A percentile compares a stretch with the other conserved stretches of the same genome.
These are phyloP conservation scores for Tenrec ecaudatus DNA, from an alignment of 2,113 vertebrate species.

Conservation along the genomic window DNA sequence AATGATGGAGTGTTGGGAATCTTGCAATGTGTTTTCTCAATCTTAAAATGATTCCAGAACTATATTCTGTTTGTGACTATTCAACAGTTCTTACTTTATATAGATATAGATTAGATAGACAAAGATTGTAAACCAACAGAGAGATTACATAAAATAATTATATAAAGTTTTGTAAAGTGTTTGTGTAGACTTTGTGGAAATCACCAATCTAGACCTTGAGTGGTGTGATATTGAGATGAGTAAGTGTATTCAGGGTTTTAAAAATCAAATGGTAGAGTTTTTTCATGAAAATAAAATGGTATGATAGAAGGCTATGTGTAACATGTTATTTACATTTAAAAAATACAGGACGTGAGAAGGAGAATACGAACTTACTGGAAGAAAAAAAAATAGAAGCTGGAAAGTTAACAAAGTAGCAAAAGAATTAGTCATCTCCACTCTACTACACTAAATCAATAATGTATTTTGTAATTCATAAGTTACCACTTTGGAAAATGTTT, in stretches of 20 bases:
- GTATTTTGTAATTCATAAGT: too few species aligned
- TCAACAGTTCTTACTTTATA: background rate
- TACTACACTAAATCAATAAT: too few species aligned
- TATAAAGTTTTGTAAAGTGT: too few species aligned
- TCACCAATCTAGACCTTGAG: background rate
- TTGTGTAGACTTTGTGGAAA: background rate
- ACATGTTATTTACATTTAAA: background rate
- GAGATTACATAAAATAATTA: too few species aligned
- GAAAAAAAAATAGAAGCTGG: background rate
- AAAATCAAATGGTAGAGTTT: background rate
- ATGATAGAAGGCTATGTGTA: fast-evolving
- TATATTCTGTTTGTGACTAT: background rate
- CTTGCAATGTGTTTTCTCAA: background rate
- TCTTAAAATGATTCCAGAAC: background rate
- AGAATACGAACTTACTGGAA: background rate
- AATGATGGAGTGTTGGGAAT: background rate
- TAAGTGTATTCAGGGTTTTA: background rate
- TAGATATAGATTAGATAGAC: too few species aligned
- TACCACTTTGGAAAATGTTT: too few species aligned
- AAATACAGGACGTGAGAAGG: background rate
- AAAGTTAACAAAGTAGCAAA: background rate
- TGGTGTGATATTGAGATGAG: background rate
- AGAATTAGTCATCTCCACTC: fast-evolving
- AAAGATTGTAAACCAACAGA: too few species aligned
- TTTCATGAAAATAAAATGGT: background rate